Base-by-base conservation (phyloP, 2,113 vertebrate genomes). In the Camelus dromedarius region DNA sequence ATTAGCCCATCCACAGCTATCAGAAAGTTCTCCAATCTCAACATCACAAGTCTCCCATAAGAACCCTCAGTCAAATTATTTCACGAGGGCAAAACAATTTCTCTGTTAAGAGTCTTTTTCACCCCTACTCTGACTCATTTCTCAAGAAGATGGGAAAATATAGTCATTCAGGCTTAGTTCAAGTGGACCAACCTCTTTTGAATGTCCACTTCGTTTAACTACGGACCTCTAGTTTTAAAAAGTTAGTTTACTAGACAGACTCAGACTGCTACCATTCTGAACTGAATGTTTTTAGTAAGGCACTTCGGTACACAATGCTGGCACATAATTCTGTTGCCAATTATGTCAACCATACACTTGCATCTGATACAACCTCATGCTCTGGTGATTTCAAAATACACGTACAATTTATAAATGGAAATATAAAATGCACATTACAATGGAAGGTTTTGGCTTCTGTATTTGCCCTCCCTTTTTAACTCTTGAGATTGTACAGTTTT, bases 371-470 rank as follows among this genome's bases (percentile, higher is more conserved):
- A 94, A 76, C 11, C 24, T 85, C 32, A 62, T 8, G 19, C 8
- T 76, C 48, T 89, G 48, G 42, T 93, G 94, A 93, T 95, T 95
- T 95, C 20, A 95, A 89, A 95, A 81, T 72, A 62, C 52, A 26
- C 2, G 2, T 35, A 79, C 19, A 86, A 28, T 83, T 96, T 81
- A 84, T 77, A 91, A 86, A 32, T 62, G 10, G 35, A 62, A 88
- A 58, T 58, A 89, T 32, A 84, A 83, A 60, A 62, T 56, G 50
- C 3, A 81, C n/a, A 67, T 76, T 67, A 91, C 18, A 89, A 79
- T 64, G 19, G 60, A 58, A 35, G 15, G 89, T 35, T 88, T 70
- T 50, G 20, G 15, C 38, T 93, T 60, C 54, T 72, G 92, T 73
- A 52, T 62, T 80, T 92, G 11, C 15, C 50, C 11, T 95, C 7